Percentiles rank a stretch among this genome's conserved stretches.
phyloP scores from a whole-genome alignment of 2,797 vertebrate genomes.

The Anniella stebbinsi region DNA sequence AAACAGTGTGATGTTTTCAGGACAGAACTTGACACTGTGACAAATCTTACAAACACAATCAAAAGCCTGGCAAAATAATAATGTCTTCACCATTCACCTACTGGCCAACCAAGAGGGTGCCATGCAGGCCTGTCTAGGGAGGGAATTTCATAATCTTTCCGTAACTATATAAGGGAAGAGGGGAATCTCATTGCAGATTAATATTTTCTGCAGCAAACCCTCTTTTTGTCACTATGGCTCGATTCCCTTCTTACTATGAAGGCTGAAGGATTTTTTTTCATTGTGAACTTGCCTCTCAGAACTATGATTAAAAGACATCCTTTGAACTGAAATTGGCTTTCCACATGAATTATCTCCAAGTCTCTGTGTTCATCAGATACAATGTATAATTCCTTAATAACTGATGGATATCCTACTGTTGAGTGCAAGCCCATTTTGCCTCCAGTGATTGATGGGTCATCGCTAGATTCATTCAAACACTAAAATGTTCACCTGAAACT shows the following conservation, averaged over 20 bases:
- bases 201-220: background rate
- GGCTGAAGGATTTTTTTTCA: slow-evolving; percentile 52
- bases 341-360: slow-evolving; percentile 51
- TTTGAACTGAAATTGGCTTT: slow-evolving; percentile 50
- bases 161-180: background rate
- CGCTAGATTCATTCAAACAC: slow-evolving; percentile 24
- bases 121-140: background rate
- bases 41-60: background rate
- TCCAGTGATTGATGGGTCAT: slow-evolving; percentile 25
- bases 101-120: background rate
- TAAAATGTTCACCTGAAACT: slow-evolving; percentile 41
- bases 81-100: background rate
- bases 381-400: slow-evolving; percentile 59
- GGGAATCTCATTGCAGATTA: no score
- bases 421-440: slow-evolving; percentile 20
- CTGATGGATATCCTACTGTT: slow-evolving; percentile 29
- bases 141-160: background rate
- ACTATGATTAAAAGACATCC: slow-evolving; percentile 39
- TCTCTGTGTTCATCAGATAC: slow-evolving; percentile 51
- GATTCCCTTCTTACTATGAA: slow-evolving; percentile 6
- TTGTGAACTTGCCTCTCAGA: slow-evolving; percentile 1
- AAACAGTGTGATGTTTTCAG: background rate
- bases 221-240: background rate
- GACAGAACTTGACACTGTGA: background rate
- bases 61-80: no score